Conservation (phyloP, 2,113 vertebrate genomes). For the Sorex fumeus region DNA sequence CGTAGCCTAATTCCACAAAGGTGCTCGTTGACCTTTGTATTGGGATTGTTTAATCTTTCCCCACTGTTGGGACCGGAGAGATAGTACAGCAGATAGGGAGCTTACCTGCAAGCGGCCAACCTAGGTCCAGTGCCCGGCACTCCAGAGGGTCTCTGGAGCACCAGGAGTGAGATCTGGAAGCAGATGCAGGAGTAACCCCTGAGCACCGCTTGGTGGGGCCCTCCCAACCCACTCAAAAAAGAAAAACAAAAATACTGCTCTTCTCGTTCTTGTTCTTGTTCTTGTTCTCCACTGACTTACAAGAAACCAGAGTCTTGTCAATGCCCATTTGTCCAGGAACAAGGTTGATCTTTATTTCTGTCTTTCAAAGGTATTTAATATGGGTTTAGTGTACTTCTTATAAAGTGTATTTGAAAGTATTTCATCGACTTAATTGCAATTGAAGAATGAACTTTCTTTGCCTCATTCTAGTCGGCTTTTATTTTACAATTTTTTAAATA, state of each 20-base stretch:
- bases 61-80: too few species aligned
- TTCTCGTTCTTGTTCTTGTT: too few species aligned
- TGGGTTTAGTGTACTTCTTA: neutral
- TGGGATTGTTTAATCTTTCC: neutral
- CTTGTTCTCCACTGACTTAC: neutral
- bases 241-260: neutral
- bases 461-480: neutral
- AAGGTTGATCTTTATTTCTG: neutral
- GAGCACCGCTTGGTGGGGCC: too few species aligned
- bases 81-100: too few species aligned
- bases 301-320: neutral
- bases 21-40: neutral
- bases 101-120: too few species aligned
- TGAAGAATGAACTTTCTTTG: neutral
- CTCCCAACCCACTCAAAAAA: too few species aligned
- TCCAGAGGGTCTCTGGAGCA: too few species aligned
- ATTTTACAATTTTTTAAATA: neutral
- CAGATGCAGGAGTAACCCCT: too few species aligned
- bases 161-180: too few species aligned
- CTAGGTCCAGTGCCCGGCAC: too few species aligned
- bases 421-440: conserved; percentile 12
- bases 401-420: conserved; percentile 22
- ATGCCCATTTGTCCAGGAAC: neutral
- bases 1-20: neutral
- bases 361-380: neutral